A percentile compares a stretch with the other conserved stretches of the same genome.
These are phyloP conservation scores for Clarias batrachus DNA, from an alignment of 2,113 vertebrate species.

Conservation along the genomic window DNA sequence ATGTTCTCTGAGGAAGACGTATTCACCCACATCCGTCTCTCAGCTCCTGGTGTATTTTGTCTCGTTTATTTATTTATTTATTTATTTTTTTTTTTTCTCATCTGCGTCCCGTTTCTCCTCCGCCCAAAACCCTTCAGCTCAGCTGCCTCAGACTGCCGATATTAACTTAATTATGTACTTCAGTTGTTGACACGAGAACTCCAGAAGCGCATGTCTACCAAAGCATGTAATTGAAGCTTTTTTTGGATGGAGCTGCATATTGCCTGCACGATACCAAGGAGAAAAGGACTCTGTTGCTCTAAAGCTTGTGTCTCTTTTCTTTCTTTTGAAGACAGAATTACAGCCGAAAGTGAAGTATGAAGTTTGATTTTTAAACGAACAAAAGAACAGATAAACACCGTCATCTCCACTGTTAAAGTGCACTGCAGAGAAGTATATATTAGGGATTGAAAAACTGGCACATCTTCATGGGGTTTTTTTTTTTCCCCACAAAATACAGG, in stretches of 20 bases:
- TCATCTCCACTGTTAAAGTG: not conserved
- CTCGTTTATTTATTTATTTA: not conserved
- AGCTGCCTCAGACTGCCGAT: not conserved
- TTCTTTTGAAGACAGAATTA: not conserved
- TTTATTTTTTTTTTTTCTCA: not conserved
- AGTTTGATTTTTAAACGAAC: not conserved
- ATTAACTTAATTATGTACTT: conserved; percentile 39
- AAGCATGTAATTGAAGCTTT: conserved; percentile 47
- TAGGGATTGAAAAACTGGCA: not conserved
- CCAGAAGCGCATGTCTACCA: conserved; percentile 33
- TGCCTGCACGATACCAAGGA: not conserved
- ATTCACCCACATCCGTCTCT: conserved; percentile 55
- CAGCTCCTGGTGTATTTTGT: not conserved
- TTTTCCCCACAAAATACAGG: not conserved
- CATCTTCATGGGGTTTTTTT: not conserved
- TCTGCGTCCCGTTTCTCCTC: not conserved
- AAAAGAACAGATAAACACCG: not conserved
- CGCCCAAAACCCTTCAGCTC: conserved; percentile 10
- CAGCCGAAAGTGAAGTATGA: not conserved
- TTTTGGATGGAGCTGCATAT: conserved; percentile 17
- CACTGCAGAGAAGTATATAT: not conserved
- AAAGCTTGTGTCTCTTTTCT: conserved; percentile 8
- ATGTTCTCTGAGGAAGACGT: conserved; percentile 51
- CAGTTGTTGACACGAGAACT: conserved; percentile 38
- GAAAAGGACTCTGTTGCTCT: conserved; percentile 7